Evolutionary conservation across 2,888 invertebrate species (phyloP), one percentile per base, ranked within the genome.

Genomic region (Rhagonycha fulva): DNA sequence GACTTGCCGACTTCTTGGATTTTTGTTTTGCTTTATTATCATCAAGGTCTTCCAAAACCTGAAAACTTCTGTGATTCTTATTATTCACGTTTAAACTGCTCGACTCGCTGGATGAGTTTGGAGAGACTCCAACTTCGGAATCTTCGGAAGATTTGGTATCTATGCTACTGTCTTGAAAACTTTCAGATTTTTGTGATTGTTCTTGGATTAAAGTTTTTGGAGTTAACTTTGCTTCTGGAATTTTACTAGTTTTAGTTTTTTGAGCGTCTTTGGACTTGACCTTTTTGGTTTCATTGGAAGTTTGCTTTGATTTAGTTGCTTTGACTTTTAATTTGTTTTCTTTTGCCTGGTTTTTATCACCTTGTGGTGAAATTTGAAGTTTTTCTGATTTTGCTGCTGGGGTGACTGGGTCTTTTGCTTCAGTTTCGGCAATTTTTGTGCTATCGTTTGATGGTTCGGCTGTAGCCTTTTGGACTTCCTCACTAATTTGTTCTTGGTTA

Each of bases 11-110:
- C 11, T 66, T 23, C 12, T 66, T 66, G n/a, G 63, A 66, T n/a
- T 23, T 66, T 24, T 66, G 63, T n/a, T 28, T 14, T 63, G 11
- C 23, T 72, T 66, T 11, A 61, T 61, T 12, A 70, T 70, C 69
- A 30, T 73, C 14, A 61, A 28, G 61, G n/a, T 85, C 85, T 26
- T 85, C 83, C 5, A 88, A 79, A 14, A 88, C 82, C 70, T 85
- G 84, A 75, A 88, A 88, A 76, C 88, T 88, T 79, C 84, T 84
- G 68, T 87, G 87, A 23, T 83, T 79, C 80, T 83, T 82, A 79
- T 82, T 81, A 7, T 78, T 80, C 3, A 79, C 78, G 30, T 72
- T 75, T 14, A 82, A 75, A 71, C 76, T 77, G 30, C 79, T 79
- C 4, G 79, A 76, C 4, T 63, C 73, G 67, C 76, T 80, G n/a